phyloP scores from a whole-genome alignment of 2,113 vertebrate species.

The Oncorhynchus keta region DNA sequence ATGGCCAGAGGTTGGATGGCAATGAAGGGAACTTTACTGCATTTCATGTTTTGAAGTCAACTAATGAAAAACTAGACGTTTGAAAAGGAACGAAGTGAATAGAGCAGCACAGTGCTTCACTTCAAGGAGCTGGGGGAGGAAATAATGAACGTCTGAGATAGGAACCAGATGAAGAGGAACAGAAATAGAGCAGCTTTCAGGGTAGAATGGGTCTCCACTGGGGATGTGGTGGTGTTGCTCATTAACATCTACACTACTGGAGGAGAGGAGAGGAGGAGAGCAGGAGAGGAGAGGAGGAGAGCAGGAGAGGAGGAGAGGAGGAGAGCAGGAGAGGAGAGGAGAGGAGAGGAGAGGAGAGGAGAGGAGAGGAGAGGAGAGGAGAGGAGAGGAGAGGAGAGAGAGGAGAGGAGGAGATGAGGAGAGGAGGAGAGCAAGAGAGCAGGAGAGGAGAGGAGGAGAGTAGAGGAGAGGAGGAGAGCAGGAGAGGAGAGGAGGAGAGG shows the following conservation, averaged over 20 bases:
- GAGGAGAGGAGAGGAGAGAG: too few species aligned
- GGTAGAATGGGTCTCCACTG: constrained; percentile 56
- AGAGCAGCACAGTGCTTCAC: neutral
- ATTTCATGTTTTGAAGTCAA: neutral
- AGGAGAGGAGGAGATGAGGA: neutral
- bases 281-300: too few species aligned
- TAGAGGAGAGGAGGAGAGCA: neutral
- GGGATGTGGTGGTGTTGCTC: constrained; percentile 58
- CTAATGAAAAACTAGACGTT: constrained; percentile 42
- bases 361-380: neutral
- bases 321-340: neutral
- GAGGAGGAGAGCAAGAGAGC: neutral
- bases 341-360: neutral
- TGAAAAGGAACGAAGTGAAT: constrained; percentile 12
- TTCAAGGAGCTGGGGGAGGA: constrained; percentile 46
- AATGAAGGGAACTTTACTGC: constrained; percentile 30
- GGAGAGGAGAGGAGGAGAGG: neutral
- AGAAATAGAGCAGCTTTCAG: constrained; percentile 67
- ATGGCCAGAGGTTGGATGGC: neutral
- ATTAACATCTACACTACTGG: constrained; percentile 56
- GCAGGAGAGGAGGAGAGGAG: too few species aligned
- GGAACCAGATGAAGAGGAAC: constrained; percentile 63
- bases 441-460: neutral
- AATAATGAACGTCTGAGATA: constrained; percentile 65
- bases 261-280: neutral